phyloP scores from a whole-genome alignment of 2,113 vertebrate genomes.

The Podilymbus podiceps region DNA sequence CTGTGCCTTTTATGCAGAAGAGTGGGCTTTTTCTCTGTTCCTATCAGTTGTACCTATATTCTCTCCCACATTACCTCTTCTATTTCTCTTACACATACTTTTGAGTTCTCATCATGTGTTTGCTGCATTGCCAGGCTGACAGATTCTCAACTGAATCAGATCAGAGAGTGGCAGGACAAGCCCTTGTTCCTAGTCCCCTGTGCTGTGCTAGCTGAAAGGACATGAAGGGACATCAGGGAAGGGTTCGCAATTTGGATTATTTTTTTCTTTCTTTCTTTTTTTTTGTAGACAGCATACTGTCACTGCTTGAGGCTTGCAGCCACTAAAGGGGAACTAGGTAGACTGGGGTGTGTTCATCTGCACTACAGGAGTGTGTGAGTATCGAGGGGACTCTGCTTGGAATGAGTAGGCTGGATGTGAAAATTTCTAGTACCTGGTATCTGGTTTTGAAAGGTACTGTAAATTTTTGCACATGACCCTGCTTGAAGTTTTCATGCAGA shows the following conservation, averaged over 20 bases:
- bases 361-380: neutral
- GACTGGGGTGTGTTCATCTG: too few species aligned
- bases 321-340: neutral
- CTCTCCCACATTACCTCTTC: neutral
- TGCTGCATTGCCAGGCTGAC: neutral
- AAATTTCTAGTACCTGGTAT: neutral
- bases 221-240: neutral
- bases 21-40: neutral
- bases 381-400: too few species aligned
- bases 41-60: neutral
- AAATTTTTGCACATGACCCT: neutral
- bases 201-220: neutral
- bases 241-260: neutral
- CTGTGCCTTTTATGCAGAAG: neutral
- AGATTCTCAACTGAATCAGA: neutral
- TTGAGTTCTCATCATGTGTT: neutral
- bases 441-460: neutral
- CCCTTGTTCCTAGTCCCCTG: rapidly evolving
- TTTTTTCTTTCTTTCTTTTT: neutral
- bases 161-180: neutral
- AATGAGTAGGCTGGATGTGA: neutral
- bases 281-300: neutral
- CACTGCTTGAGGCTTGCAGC: neutral
- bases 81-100: neutral
- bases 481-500: neutral